Evolutionary conservation across 2,888 invertebrate species (phyloP).

Genomic region (Epistrophe eligans): DNA sequence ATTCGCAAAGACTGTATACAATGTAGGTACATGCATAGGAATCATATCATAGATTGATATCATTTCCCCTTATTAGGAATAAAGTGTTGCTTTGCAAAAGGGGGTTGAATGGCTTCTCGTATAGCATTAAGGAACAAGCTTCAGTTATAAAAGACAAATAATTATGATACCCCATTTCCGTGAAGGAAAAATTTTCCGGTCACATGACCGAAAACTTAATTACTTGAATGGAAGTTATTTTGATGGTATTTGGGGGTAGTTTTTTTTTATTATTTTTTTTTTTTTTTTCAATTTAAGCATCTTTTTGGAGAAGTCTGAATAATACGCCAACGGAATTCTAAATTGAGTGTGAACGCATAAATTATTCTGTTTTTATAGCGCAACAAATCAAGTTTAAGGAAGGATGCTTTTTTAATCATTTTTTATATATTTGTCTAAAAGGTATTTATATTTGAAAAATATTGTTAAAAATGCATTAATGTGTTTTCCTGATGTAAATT

Average conservation of each 20-base stretch:
- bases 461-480: too few relatives aligned
- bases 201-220: slow-evolving; percentile 77
- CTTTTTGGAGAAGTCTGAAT: slow-evolving; percentile 37
- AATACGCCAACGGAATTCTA: slow-evolving; percentile 56
- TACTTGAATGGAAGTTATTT: slow-evolving; percentile 59
- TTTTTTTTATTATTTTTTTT: neutral
- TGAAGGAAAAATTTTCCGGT: slow-evolving; percentile 73
- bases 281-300: neutral
- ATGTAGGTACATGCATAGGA: slow-evolving; percentile 15
- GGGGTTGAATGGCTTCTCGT: slow-evolving; percentile 20
- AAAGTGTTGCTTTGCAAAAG: slow-evolving; percentile 16
- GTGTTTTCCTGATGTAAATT: too few relatives aligned
- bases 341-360: slow-evolving; percentile 38
- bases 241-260: slow-evolving; percentile 9
- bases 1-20: neutral
- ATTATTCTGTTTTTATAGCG: neutral
- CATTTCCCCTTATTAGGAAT: slow-evolving; percentile 55
- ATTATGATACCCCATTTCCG: slow-evolving; percentile 75
- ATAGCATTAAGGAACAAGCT: slow-evolving; percentile 41
- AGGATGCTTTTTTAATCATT: neutral
- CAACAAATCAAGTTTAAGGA: neutral
- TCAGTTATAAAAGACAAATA: slow-evolving; percentile 76
- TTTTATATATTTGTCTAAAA: too few relatives aligned
- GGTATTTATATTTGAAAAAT: too few relatives aligned
- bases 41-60: slow-evolving; percentile 44